A percentile compares a stretch with the other conserved stretches of the same genome.
Conservation (phyloP, 1,140 invertebrate genomes). For the Bombyx mandarina region DNA sequence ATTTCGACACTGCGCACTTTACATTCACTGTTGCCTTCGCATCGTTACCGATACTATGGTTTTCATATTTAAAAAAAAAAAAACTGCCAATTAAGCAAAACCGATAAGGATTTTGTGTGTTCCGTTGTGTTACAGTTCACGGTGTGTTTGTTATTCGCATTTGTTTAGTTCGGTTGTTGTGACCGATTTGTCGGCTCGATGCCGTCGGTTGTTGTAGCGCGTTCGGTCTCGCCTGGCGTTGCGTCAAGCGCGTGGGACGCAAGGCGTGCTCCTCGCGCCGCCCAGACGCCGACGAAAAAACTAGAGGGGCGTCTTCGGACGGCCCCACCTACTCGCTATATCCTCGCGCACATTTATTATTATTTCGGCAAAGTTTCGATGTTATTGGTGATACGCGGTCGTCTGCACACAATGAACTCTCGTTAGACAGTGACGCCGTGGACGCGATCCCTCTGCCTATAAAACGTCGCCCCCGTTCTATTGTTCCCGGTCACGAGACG, state of each 20-base stretch:
- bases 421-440: slow-evolving; percentile 56
- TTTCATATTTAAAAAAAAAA: no score
- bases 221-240: slow-evolving; percentile 31
- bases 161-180: slow-evolving; percentile 40
- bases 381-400: slow-evolving; percentile 29
- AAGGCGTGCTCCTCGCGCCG: slow-evolving; percentile 57
- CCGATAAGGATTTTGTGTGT: neutral
- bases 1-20: slow-evolving; percentile 15
- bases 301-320: slow-evolving; percentile 47
- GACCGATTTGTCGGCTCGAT: slow-evolving; percentile 31
- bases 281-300: slow-evolving; percentile 53
- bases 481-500: no score
- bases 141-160: slow-evolving; percentile 14
- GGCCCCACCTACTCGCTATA: slow-evolving; percentile 63
- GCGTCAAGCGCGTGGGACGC: slow-evolving; percentile 46
- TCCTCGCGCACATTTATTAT: slow-evolving; percentile 59
- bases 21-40: no score
- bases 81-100: neutral
- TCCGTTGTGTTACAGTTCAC: slow-evolving; percentile 4
- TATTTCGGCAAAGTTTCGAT: slow-evolving; percentile 49
- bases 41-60: no score
- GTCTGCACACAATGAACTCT: slow-evolving; percentile 53
- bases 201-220: slow-evolving; percentile 42
- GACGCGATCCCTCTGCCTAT: slow-evolving; percentile 45
- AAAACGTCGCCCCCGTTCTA: slow-evolving; percentile 44